Percentiles rank a stretch among this genome's conserved stretches.
Evolutionary conservation across 2,797 vertebrate genomes (phyloP).

Genomic region (Sebastes wilsoni): DNA sequence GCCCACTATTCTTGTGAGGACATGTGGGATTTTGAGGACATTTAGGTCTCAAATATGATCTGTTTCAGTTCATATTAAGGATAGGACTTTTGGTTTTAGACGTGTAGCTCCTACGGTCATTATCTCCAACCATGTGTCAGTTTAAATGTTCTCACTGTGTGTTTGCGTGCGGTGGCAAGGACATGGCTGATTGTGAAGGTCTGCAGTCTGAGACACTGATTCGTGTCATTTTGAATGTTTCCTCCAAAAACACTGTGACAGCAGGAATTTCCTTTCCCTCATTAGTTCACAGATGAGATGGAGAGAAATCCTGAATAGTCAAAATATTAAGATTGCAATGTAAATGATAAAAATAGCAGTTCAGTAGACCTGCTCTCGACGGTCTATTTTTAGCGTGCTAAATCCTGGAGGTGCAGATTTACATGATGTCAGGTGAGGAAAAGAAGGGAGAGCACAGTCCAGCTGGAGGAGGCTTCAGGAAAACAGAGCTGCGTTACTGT

Average conservation of each 20-base stretch:
- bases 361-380: neutral
- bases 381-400: slow-evolving; percentile 30
- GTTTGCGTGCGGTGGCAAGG: neutral
- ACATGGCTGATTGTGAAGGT: slow-evolving; percentile 4
- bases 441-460: neutral
- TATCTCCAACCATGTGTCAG: neutral
- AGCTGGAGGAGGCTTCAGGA: neutral
- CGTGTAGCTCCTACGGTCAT: neutral
- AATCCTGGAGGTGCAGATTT: slow-evolving; percentile 27
- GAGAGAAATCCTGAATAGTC: slow-evolving; percentile 14
- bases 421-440: slow-evolving; percentile 17
- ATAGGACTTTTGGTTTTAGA: neutral
- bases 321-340: neutral
- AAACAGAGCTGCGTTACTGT: neutral
- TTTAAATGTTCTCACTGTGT: neutral
- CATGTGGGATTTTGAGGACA: neutral
- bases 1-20: neutral
- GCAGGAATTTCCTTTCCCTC: slow-evolving; percentile 1
- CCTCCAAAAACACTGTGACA: neutral
- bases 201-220: slow-evolving; percentile 26
- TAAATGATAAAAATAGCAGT: slow-evolving; percentile 26
- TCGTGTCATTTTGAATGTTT: neutral
- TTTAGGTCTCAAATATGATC: neutral
- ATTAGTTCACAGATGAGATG: neutral
- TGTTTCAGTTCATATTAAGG: neutral